Evolutionary conservation across 1,140 invertebrate species (phyloP).

Genomic region (Doryteuthis pealeii): DNA sequence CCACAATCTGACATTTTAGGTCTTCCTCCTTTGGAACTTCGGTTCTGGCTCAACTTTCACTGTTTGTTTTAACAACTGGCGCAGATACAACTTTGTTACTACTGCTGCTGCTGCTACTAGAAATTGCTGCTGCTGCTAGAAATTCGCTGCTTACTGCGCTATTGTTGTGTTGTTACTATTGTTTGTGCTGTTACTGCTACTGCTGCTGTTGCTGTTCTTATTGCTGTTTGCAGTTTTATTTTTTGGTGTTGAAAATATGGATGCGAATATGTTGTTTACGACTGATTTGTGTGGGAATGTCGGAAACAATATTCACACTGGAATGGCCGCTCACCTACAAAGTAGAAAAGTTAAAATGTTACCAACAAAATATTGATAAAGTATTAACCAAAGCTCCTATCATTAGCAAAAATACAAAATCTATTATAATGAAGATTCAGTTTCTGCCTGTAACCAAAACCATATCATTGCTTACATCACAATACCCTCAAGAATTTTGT

Average conservation of each 20-base stretch:
- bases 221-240: background rate
- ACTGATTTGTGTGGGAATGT: slow-evolving; percentile 37
- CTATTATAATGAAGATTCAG: too few relatives aligned
- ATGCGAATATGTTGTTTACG: slow-evolving; percentile 42
- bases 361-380: too few relatives aligned
- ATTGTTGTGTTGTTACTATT: background rate
- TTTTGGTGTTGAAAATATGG: slow-evolving; percentile 28
- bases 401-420: too few relatives aligned
- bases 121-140: too few relatives aligned
- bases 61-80: background rate
- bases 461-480: too few relatives aligned
- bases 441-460: too few relatives aligned
- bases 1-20: slow-evolving; percentile 1
- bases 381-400: too few relatives aligned
- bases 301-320: slow-evolving; percentile 37
- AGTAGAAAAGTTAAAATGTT: slow-evolving; percentile 8
- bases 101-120: background rate
- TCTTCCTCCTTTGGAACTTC: background rate
- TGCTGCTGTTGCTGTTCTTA: background rate
- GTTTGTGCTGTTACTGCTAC: background rate
- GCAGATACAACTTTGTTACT: background rate
- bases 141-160: background rate
- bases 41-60: background rate
- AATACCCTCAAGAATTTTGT: too few relatives aligned
- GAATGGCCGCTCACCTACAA: slow-evolving; percentile 35